Evolutionary conservation across 2,888 invertebrate genomes (phyloP).

Genomic region (Lutraria lutraria): DNA sequence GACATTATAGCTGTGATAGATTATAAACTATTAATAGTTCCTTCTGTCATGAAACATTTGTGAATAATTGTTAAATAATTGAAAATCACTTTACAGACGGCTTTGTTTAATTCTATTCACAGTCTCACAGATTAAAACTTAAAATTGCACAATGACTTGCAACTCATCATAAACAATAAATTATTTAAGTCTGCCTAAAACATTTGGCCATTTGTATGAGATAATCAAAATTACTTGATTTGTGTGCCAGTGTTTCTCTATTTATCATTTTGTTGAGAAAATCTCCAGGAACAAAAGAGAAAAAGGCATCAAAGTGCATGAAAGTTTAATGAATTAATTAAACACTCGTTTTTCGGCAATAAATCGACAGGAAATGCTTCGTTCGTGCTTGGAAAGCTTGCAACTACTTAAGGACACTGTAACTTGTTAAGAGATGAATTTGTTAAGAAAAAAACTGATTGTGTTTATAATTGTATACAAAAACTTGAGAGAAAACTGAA

Average conservation of each 20-base stretch:
- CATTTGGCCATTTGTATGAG: conserved; percentile 38
- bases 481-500: not conserved
- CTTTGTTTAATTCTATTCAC: not conserved
- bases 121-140: too few relatives aligned
- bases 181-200: conserved; percentile 3
- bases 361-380: conserved; percentile 49
- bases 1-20: too few relatives aligned
- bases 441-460: conserved; percentile 13
- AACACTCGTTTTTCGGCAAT: conserved; percentile 63
- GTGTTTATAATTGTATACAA: not conserved
- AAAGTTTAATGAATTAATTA: conserved; percentile 71
- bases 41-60: too few relatives aligned
- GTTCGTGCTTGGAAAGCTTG: not conserved
- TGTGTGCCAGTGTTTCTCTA: conserved; percentile 47
- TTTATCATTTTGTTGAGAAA: conserved; percentile 58
- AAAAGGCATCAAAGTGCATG: conserved; percentile 62
- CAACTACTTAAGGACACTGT: not conserved
- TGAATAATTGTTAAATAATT: too few relatives aligned
- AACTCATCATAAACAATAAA: not conserved
- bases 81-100: not conserved
- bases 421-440: not conserved
- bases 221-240: conserved; percentile 58
- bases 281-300: conserved; percentile 57
- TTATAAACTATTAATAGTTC: too few relatives aligned
- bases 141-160: not conserved